Percentiles rank a stretch among this genome's conserved stretches.
Conservation (phyloP, 1,140 invertebrate species). For the Drosophila ambigua region DNA sequence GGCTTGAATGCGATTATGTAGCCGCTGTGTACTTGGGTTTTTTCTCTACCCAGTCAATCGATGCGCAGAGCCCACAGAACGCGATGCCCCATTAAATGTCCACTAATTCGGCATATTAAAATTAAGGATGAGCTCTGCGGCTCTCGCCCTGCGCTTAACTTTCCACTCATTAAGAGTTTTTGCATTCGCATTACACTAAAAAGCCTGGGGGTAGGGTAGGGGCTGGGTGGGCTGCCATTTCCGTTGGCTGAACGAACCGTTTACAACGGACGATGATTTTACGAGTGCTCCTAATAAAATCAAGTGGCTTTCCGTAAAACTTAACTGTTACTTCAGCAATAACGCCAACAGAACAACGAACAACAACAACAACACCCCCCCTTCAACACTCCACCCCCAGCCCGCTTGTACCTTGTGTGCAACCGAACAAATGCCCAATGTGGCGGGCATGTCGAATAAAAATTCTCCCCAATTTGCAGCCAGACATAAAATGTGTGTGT, state of each 20-base stretch:
- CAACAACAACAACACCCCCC: not conserved
- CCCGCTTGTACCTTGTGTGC: slow-evolving; percentile 1
- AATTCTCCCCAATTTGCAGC: slow-evolving; percentile 65
- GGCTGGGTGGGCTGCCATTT: slow-evolving; percentile 14
- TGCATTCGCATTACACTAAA: slow-evolving; percentile 25
- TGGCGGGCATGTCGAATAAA: slow-evolving; percentile 60
- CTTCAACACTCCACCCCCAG: slow-evolving; percentile 20
- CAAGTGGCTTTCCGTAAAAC: slow-evolving; percentile 76
- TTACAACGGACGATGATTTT: slow-evolving; percentile 64
- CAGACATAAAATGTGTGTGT: slow-evolving; percentile 53
- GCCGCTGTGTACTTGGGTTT: too few species aligned
- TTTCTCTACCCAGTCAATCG: too few species aligned
- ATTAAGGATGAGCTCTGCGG: not conserved
- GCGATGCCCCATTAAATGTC: slow-evolving; percentile 14
- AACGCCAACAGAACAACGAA: slow-evolving; percentile 8
- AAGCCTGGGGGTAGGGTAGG: not conserved
- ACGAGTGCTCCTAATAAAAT: slow-evolving; percentile 73
- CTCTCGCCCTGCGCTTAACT: slow-evolving; percentile 25
- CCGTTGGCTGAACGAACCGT: slow-evolving; percentile 43
- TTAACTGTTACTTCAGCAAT: slow-evolving; percentile 66
- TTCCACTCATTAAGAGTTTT: slow-evolving; percentile 40
- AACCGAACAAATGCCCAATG: slow-evolving; percentile 34
- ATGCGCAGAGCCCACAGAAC: not conserved
- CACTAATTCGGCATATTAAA: slow-evolving; percentile 30
- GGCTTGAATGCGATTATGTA: too few species aligned